Conservation (phyloP, 2,113 vertebrate genomes). For the Bubo scandiacus region DNA sequence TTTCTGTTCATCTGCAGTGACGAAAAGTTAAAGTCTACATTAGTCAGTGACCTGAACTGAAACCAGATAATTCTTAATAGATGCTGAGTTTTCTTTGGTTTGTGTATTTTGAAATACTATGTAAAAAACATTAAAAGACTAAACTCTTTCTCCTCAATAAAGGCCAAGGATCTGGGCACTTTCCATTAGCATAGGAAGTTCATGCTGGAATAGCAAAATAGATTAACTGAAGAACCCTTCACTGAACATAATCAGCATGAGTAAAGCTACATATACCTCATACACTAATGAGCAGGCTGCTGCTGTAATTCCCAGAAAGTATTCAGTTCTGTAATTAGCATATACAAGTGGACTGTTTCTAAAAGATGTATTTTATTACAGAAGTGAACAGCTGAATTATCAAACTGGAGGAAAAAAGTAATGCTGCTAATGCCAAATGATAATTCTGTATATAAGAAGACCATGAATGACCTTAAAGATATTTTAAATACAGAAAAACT, state of each 20-base stretch:
- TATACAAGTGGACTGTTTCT: neutral
- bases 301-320: neutral
- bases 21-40: neutral
- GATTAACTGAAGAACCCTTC: neutral
- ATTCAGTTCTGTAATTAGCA: neutral
- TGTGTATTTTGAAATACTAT: neutral
- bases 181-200: neutral
- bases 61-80: neutral
- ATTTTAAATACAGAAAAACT: neutral
- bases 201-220: neutral
- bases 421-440: neutral
- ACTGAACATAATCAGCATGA: neutral
- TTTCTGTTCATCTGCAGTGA: neutral
- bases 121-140: neutral
- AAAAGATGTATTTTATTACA: neutral
- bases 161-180: neutral
- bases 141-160: neutral
- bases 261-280: neutral
- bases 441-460: neutral
- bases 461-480: neutral
- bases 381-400: neutral
- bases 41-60: neutral
- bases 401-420: neutral
- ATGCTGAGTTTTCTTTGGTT: neutral
- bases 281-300: neutral